phyloP scores from a whole-genome alignment of 1,140 invertebrate species.

The Sycobia sp. region DNA sequence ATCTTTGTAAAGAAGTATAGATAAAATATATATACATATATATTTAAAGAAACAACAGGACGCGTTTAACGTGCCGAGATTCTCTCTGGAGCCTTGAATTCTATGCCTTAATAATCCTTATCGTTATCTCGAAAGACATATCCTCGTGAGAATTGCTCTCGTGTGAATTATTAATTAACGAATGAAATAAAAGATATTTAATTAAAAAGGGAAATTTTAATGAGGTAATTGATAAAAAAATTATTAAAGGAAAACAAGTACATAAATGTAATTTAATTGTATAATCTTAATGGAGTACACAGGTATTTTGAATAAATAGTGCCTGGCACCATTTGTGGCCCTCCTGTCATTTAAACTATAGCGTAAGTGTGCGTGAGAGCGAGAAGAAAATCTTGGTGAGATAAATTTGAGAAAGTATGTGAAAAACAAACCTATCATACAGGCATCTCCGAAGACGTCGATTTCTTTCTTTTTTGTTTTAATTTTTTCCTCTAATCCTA shows the following conservation, averaged over 20 bases:
- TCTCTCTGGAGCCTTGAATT: constrained; percentile 51
- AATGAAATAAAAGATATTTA: constrained; percentile 10
- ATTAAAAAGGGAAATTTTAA: constrained; percentile 17
- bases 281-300: constrained; percentile 56
- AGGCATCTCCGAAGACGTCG: constrained; percentile 22
- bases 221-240: constrained; percentile 26
- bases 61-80: constrained; percentile 28
- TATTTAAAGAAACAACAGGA: constrained; percentile 25
- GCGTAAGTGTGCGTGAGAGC: constrained; percentile 8
- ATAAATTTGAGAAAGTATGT: constrained; percentile 39
- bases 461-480: constrained; percentile 20
- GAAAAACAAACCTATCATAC: constrained; percentile 33
- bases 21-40: constrained; percentile 14
- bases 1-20: constrained; percentile 20
- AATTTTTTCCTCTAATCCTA: too few relatives aligned
- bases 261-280: constrained; percentile 39
- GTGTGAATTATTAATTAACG: constrained; percentile 29
- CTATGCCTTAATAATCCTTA: constrained; percentile 52
- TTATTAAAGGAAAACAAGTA: constrained; percentile 29
- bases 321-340: constrained; percentile 62
- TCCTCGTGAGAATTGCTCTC: constrained; percentile 49
- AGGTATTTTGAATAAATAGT: constrained; percentile 61
- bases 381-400: not conserved
- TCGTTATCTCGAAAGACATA: constrained; percentile 51
- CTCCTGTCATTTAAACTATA: constrained; percentile 48